Percentiles rank a stretch among this genome's conserved stretches.
Conservation (phyloP, 2,888 invertebrate species). For the Embidobia sp. region DNA sequence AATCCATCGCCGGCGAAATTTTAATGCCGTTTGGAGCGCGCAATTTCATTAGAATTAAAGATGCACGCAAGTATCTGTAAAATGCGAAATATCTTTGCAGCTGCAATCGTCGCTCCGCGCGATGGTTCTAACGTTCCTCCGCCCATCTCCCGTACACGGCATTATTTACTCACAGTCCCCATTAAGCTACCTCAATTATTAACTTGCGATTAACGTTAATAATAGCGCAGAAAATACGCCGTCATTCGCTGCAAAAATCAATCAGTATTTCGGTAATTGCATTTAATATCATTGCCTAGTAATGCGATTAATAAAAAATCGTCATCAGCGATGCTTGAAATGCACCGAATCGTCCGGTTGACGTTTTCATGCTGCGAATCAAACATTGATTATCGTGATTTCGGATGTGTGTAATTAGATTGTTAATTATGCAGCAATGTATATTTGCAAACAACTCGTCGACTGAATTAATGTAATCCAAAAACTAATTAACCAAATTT, state of each 20-base stretch:
- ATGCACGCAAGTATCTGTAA: background rate
- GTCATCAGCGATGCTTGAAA: no score
- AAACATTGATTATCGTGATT: no score
- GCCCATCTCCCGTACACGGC: slow-evolving; percentile 71
- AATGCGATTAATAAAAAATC: no score
- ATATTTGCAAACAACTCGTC: no score
- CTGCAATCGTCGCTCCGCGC: slow-evolving; percentile 6
- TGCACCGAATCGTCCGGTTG: no score
- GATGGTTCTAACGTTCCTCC: slow-evolving; percentile 66
- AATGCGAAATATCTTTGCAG: slow-evolving; percentile 42
- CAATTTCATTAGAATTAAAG: slow-evolving; percentile 8
- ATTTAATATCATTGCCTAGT: slow-evolving; percentile 19
- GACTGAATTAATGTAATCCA: no score
- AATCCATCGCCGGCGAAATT: no score
- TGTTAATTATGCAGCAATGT: no score
- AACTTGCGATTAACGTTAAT: slow-evolving; percentile 78
- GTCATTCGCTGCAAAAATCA: slow-evolving; percentile 36
- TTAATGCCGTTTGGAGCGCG: no score
- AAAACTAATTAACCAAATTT: no score
- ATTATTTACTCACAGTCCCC: slow-evolving; percentile 75
- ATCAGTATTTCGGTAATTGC: slow-evolving; percentile 47
- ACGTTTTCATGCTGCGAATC: no score
- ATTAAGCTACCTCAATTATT: slow-evolving; percentile 79
- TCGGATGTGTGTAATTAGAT: no score
- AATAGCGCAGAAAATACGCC: slow-evolving; percentile 73